Percentiles rank a stretch among this genome's conserved stretches.
phyloP scores from a whole-genome alignment of 2,797 vertebrate species.

The Alouatta caraya region DNA sequence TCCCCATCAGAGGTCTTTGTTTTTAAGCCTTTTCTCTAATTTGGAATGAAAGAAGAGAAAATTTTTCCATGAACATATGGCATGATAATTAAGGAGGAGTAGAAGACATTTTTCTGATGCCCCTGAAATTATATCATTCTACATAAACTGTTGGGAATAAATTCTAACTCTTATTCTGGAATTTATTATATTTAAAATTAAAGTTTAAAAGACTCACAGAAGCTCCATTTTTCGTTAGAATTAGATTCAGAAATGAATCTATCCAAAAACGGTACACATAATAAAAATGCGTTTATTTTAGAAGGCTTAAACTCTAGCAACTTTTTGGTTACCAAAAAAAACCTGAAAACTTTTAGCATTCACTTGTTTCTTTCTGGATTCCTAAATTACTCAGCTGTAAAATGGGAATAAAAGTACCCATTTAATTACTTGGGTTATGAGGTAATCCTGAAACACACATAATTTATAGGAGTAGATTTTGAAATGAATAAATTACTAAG shows the following conservation, averaged over 20 bases:
- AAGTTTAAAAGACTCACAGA: not conserved
- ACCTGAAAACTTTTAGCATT: not conserved
- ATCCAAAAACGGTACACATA: not conserved
- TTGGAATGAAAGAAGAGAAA: not conserved
- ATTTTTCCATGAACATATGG: not conserved
- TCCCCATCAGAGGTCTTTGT: not conserved
- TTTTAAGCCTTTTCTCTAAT: constrained; percentile 18
- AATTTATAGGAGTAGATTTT: not conserved
- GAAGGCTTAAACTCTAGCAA: not conserved
- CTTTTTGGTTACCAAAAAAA: not conserved
- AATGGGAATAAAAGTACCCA: not conserved
- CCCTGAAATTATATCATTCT: not conserved
- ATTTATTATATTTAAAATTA: not conserved
- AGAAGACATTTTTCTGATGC: not conserved
- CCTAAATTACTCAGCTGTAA: not conserved
- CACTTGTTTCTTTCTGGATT: not conserved
- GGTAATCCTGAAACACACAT: not conserved
- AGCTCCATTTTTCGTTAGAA: not conserved
- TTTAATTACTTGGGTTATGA: not conserved
- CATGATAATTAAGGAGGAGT: not conserved
- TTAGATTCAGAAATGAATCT: not conserved
- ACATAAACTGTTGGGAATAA: not conserved
- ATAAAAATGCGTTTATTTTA: not conserved
- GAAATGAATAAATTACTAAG: not conserved
- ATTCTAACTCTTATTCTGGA: not conserved